Base-by-base conservation (phyloP, 2,888 invertebrate genomes). In the Elysia crispata region DNA sequence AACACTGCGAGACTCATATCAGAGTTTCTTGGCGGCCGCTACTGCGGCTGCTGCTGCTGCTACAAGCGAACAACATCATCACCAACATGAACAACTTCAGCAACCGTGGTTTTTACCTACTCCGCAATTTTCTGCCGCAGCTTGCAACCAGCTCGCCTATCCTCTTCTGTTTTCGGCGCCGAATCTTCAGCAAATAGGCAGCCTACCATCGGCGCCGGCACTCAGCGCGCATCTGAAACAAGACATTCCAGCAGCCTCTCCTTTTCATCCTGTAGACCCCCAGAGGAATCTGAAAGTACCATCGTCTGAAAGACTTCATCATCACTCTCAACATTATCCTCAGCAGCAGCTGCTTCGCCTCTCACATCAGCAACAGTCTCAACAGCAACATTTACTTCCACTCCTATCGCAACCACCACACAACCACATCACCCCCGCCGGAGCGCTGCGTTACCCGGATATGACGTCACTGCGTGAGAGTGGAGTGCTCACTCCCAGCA, bases 381-480 rank as follows among this genome's bases (percentile, higher is more conserved):
- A 60, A 15, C 74, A 54, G 20, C 74, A 74, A 30, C 74, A 74
- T 1, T 57, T 57, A 3, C 74, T 30, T 3, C 28, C 66, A 6
- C 25, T 25, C 6, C 60, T 60, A 13, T 25, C 60, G 15, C n/a
- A 25, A 13, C n/a, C 60, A 25, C n/a, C 41, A 11, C 41, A 41
- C 3, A 41, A 41, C 11, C 41, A 6, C 41, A 6, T 41, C 41
- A 41, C 41, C 11, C 5, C 41, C 41, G 41, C 41, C 5, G 41
- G 41, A 3, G 41, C 41, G 41, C 41, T 41, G 41, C 41, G 5
- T 3, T 11, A 41, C 11, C 3, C 77, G 30, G 72, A 77, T 31
- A 70, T 77, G 77, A 57, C 60, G 60, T 64, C 77, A 28, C 41
- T 77, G 25, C 77, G 49, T 41, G 77, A 70, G 1, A 28, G 77